A percentile compares a stretch with the other conserved stretches of the same genome.
Conservation (phyloP, 2,113 vertebrate genomes). For the Epinephelus moara region DNA sequence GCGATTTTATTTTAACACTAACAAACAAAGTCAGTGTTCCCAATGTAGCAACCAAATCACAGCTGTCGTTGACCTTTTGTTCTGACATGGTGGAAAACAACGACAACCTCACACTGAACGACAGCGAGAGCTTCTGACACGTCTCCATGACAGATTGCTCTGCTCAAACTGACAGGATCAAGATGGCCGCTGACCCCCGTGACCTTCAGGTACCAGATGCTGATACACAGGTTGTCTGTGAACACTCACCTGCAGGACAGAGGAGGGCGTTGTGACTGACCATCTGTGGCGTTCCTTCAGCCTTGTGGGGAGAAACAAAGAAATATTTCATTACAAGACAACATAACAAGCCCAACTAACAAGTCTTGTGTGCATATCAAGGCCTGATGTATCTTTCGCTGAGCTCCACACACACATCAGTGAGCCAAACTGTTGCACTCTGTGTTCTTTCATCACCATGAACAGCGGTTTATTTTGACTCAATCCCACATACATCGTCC, state of each 20-base stretch:
- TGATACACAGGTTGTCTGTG: background rate
- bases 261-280: slow-evolving; percentile 79
- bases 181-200: background rate
- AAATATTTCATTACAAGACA: background rate
- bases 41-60: background rate
- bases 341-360: background rate
- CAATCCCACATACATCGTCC: background rate
- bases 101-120: background rate
- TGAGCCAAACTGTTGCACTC: background rate
- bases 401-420: background rate
- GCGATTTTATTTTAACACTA: too few species aligned
- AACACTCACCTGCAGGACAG: slow-evolving; percentile 79
- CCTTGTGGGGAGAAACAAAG: slow-evolving; percentile 58
- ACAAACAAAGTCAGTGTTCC: too few species aligned
- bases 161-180: background rate
- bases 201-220: background rate
- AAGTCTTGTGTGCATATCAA: background rate
- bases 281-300: slow-evolving; percentile 82
- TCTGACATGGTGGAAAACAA: background rate
- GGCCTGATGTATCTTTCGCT: background rate
- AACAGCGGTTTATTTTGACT: background rate
- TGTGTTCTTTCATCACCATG: background rate
- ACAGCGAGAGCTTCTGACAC: too few species aligned
- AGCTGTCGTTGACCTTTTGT: background rate
- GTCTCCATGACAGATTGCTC: background rate